A percentile compares a stretch with the other conserved stretches of the same genome.
Conservation (phyloP, 2,113 vertebrate genomes). For the Panthera tigris region DNA sequence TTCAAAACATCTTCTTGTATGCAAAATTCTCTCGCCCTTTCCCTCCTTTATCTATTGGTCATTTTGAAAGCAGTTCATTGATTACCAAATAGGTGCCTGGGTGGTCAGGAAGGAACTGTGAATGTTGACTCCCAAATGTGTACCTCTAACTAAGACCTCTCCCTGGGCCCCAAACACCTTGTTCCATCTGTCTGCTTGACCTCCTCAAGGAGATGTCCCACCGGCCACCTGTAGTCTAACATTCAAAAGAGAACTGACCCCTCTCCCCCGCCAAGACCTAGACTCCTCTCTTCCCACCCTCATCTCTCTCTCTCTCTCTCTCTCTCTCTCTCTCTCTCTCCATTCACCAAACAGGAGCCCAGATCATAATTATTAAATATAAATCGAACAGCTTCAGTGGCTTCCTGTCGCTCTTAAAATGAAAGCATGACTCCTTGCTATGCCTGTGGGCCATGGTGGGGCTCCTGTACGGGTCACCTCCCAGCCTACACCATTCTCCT, state of each 20-base stretch:
- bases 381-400: neutral
- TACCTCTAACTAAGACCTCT: neutral
- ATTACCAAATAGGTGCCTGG: neutral
- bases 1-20: neutral
- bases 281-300: no score
- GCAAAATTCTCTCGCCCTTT: conserved; percentile 13
- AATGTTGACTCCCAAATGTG: neutral
- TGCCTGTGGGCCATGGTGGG: fast-evolving
- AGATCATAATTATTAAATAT: neutral
- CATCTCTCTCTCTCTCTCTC: no score
- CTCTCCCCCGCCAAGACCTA: neutral
- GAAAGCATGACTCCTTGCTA: neutral
- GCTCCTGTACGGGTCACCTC: neutral
- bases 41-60: neutral
- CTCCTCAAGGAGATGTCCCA: neutral
- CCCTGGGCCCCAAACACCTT: neutral
- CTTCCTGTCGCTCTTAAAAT: neutral
- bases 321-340: no score
- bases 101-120: neutral
- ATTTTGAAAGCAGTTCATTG: conserved; percentile 10
- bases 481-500: neutral
- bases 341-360: neutral
- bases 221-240: neutral
- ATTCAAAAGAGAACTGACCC: neutral
- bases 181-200: neutral